Conservation (phyloP, 2,797 vertebrate species). For the Gymnoscopelus microlampas region DNA sequence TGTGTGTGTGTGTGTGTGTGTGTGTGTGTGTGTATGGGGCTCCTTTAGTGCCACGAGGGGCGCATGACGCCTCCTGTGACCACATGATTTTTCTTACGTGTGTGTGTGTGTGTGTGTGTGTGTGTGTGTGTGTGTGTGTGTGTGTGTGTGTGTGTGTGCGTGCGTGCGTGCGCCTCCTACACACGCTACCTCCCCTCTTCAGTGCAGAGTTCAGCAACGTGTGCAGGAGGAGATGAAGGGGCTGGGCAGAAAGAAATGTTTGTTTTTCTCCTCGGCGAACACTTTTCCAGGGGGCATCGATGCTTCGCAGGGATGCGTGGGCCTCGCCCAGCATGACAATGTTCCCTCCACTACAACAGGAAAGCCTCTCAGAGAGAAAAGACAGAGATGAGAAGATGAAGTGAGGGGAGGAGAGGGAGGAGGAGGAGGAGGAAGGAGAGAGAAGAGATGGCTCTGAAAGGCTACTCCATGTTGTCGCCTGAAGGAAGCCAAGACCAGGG, state of each 20-base stretch:
- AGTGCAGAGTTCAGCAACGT: slow-evolving; percentile 42
- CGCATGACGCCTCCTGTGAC: no score
- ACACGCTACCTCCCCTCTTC: slow-evolving; percentile 27
- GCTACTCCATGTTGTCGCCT: no score
- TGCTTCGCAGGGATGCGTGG: slow-evolving; percentile 60
- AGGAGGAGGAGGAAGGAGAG: slow-evolving; percentile 30
- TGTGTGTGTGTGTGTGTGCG: no score
- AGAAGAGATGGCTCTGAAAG: slow-evolving; percentile 9
- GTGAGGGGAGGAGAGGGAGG: slow-evolving; percentile 33
- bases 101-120: not conserved
- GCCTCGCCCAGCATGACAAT: slow-evolving; percentile 58
- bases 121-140: no score
- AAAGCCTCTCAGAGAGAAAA: slow-evolving; percentile 39
- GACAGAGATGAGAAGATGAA: slow-evolving; percentile 21
- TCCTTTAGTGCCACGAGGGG: no score
- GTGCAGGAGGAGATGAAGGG: slow-evolving; percentile 15
- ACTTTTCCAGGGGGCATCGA: slow-evolving; percentile 50
- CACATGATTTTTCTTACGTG: no score
- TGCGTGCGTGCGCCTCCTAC: not conserved
- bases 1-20: slow-evolving; percentile 30
- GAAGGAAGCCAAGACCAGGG: no score
- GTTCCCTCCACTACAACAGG: slow-evolving; percentile 42
- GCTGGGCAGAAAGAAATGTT: slow-evolving; percentile 35
- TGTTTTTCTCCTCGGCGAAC: slow-evolving; percentile 36
- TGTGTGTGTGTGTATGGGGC: no score